Evolutionary conservation across 2,797 vertebrate species (phyloP).

Genomic region (Gymnothorax javanicus): DNA sequence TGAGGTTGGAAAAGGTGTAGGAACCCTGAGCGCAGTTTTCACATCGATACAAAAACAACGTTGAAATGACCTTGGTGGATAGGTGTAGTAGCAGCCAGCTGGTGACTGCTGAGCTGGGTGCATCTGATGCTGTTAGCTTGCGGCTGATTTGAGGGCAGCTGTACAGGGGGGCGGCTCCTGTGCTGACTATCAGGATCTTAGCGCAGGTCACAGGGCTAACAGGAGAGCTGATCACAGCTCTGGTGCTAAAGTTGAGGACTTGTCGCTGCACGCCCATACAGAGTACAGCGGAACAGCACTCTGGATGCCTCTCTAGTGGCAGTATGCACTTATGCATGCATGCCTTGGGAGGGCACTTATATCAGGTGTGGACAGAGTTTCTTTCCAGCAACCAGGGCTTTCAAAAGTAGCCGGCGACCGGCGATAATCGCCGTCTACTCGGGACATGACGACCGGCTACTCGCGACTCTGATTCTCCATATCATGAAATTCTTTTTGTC

Average conservation of each 20-base stretch:
- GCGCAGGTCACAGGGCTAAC: background rate
- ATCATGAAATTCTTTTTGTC: no score
- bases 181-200: background rate
- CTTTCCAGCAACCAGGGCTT: no score
- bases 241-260: background rate
- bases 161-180: background rate
- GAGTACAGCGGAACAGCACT: background rate
- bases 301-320: background rate
- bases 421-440: no score
- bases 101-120: background rate
- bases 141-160: background rate
- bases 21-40: background rate
- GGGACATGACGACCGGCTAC: no score
- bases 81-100: background rate
- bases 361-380: background rate
- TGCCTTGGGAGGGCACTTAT: background rate
- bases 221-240: background rate
- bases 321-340: no score
- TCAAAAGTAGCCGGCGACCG: no score
- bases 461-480: no score
- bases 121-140: background rate
- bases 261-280: background rate
- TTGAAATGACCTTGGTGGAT: background rate
- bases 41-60: background rate
- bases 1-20: no score